Conservation (phyloP, 2,797 vertebrate genomes). For the Girardinus metallicus region DNA sequence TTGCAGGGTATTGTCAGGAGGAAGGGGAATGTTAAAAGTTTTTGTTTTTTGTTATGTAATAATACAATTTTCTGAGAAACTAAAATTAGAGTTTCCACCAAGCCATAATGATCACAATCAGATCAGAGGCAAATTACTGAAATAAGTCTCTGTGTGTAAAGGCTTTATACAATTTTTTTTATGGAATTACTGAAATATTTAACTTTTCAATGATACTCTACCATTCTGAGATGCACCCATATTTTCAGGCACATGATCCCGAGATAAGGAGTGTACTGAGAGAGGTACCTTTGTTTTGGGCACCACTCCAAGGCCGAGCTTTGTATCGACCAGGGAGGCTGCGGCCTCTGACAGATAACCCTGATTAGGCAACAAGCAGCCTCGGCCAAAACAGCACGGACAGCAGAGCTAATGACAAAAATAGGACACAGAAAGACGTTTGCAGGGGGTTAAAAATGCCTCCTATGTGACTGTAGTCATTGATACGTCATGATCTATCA, state of each 20-base stretch:
- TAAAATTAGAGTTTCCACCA: not conserved
- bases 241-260: not conserved
- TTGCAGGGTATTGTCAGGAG: not conserved
- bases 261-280: not conserved
- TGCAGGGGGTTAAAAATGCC: not conserved
- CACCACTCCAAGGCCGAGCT: slow-evolving; percentile 90
- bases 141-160: not conserved
- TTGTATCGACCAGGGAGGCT: slow-evolving; percentile 93
- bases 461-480: too few species aligned
- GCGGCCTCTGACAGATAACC: slow-evolving; percentile 97
- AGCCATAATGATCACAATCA: not conserved
- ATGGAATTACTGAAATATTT: not conserved
- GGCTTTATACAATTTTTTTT: not conserved
- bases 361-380: slow-evolving; percentile 96
- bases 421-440: not conserved
- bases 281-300: slow-evolving; percentile 94
- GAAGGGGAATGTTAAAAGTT: not conserved
- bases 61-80: not conserved
- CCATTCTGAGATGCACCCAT: not conserved
- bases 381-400: slow-evolving; percentile 97
- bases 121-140: not conserved
- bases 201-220: not conserved
- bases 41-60: not conserved
- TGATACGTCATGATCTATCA: not conserved
- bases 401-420: slow-evolving; percentile 84